These are phyloP conservation scores for Priocnemis perturbator DNA, from an alignment of 2,888 invertebrate genomes.

Conservation along the genomic window DNA sequence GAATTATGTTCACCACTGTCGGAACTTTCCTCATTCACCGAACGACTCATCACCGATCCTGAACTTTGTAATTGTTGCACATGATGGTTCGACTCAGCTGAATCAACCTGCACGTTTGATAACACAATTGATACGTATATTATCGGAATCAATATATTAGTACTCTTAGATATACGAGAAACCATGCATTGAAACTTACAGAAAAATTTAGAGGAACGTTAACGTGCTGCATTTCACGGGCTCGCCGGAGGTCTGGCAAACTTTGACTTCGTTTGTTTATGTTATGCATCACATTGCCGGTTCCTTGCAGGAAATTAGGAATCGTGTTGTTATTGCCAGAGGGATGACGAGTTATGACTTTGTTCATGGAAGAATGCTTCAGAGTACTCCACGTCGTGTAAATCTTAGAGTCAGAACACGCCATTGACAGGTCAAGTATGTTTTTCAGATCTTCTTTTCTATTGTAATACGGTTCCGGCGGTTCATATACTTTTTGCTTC, in stretches of 20 bases:
- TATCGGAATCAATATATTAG: background rate
- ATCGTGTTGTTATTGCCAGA: slow-evolving; percentile 85
- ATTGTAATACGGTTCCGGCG: slow-evolving; percentile 65
- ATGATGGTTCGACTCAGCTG: slow-evolving; percentile 70
- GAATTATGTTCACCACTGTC: slow-evolving; percentile 66
- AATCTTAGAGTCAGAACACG: slow-evolving; percentile 88
- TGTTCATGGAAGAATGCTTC: slow-evolving; percentile 80
- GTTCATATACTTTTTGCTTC: slow-evolving; percentile 69
- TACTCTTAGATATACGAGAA: background rate
- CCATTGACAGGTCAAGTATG: slow-evolving; percentile 85
- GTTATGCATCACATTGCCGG: slow-evolving; percentile 52
- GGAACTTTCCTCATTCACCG: slow-evolving; percentile 69
- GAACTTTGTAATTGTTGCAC: slow-evolving; percentile 65
- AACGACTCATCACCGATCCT: slow-evolving; percentile 68
- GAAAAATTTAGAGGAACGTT: slow-evolving; percentile 80
- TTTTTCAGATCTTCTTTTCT: slow-evolving; percentile 66
- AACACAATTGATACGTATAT: background rate
- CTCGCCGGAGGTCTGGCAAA: slow-evolving; percentile 82
- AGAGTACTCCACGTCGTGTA: slow-evolving; percentile 93
- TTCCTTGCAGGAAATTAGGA: slow-evolving; percentile 67
- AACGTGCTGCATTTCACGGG: slow-evolving; percentile 60
- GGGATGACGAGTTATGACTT: slow-evolving; percentile 80
- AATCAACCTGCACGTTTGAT: slow-evolving; percentile 65
- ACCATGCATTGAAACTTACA: slow-evolving; percentile 76
- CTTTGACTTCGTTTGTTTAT: slow-evolving; percentile 82